phyloP scores from a whole-genome alignment of 1,140 invertebrate genomes.

The Drosophila ananassae region DNA sequence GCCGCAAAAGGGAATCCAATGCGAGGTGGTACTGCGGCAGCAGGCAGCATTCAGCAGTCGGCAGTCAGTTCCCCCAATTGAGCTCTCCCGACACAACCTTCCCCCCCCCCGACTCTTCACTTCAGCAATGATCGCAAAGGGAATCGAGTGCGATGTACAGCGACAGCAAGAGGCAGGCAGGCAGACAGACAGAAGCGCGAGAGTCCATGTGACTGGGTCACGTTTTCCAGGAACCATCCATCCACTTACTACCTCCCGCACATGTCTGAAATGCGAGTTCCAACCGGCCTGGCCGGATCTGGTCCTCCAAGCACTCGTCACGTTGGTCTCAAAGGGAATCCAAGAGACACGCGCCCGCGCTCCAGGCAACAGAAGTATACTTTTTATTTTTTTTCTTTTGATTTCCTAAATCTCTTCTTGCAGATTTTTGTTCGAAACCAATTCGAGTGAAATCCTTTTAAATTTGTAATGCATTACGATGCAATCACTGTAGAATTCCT shows the following conservation, averaged over 20 bases:
- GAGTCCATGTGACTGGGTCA: slow-evolving; percentile 4
- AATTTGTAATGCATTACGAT: neutral
- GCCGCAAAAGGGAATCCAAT: slow-evolving; percentile 77
- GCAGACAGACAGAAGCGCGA: slow-evolving; percentile 5
- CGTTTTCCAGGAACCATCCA: slow-evolving; percentile 29
- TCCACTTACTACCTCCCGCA: neutral
- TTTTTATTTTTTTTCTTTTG: slow-evolving; percentile 36
- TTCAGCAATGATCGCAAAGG: slow-evolving; percentile 63
- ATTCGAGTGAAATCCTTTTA: neutral
- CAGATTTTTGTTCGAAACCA: slow-evolving; percentile 12
- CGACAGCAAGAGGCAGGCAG: slow-evolving; percentile 56
- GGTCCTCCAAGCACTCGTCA: slow-evolving; percentile 23
- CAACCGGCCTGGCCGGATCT: slow-evolving; percentile 3
- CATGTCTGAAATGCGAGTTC: slow-evolving; percentile 15
- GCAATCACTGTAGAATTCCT: neutral
- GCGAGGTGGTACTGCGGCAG: slow-evolving; percentile 73
- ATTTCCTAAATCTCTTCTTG: slow-evolving; percentile 26
- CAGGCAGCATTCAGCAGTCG: slow-evolving; percentile 66
- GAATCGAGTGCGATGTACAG: slow-evolving; percentile 75
- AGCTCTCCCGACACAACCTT: slow-evolving; percentile 3
- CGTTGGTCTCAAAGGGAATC: slow-evolving; percentile 80
- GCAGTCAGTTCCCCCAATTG: slow-evolving; percentile 13
- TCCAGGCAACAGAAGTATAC: slow-evolving; percentile 33
- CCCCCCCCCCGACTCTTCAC: slow-evolving; percentile 4
- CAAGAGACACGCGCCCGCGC: slow-evolving; percentile 75